Percentiles rank a stretch among this genome's conserved stretches.
phyloP scores from a whole-genome alignment of 1,140 invertebrate genomes.

The Heliconius himera region DNA sequence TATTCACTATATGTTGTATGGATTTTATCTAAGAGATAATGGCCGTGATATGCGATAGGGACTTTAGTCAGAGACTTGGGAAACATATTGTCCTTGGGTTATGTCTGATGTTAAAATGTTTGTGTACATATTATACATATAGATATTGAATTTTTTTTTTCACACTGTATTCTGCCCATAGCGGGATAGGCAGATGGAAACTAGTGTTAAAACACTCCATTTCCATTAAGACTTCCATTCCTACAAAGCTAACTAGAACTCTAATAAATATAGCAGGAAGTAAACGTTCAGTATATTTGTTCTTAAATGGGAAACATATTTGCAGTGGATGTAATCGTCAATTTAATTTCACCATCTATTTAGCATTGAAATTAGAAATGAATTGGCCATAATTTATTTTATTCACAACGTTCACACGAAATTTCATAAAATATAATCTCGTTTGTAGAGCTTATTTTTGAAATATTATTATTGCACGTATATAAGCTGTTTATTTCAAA shows the following conservation, averaged over 20 bases:
- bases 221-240: too few species aligned
- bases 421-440: neutral
- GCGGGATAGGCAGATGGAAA: too few species aligned
- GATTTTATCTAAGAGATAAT: constrained; percentile 12
- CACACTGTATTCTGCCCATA: too few species aligned
- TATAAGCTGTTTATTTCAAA: too few species aligned
- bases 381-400: neutral
- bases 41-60: neutral
- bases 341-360: neutral
- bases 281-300: neutral
- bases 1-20: constrained; percentile 16
- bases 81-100: neutral
- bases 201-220: too few species aligned
- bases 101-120: neutral
- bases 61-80: neutral
- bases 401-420: neutral
- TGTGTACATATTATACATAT: neutral
- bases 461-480: neutral
- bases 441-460: neutral
- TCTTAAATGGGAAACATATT: neutral
- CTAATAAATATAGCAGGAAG: neutral
- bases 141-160: neutral
- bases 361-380: neutral
- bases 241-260: too few species aligned
- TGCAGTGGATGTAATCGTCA: neutral